Evolutionary conservation across 2,113 vertebrate genomes (phyloP).

Genomic region (Oenanthe oenanthe): DNA sequence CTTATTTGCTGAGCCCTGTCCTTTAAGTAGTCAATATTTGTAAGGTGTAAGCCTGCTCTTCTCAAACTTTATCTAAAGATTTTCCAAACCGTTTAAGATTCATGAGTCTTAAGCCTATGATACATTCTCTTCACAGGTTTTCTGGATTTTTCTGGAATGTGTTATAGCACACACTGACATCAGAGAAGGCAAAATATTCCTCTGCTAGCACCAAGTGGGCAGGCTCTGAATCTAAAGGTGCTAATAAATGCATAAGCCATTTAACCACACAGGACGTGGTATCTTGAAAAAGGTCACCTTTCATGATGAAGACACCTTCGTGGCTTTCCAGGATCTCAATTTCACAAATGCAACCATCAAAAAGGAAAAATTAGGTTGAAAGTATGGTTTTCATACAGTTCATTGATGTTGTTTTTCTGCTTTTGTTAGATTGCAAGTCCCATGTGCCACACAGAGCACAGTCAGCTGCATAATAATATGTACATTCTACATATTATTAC

Average conservation of each 20-base stretch:
- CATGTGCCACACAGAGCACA: background rate
- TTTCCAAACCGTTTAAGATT: background rate
- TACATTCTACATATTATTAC: background rate
- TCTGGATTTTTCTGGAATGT: conserved; percentile 5
- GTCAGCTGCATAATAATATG: background rate
- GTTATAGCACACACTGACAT: background rate
- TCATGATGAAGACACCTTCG: background rate
- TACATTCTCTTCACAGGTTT: background rate
- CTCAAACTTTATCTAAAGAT: background rate
- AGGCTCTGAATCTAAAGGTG: background rate
- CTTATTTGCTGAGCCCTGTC: conserved; percentile 10
- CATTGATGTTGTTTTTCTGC: background rate
- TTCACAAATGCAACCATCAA: background rate
- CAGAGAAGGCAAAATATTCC: background rate
- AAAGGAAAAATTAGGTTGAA: background rate
- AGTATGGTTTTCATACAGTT: background rate
- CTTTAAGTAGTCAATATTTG: conserved; percentile 48
- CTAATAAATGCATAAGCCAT: background rate
- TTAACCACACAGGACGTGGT: background rate
- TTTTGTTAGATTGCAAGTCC: background rate
- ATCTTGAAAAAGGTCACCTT: background rate
- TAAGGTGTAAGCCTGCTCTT: background rate
- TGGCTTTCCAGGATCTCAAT: background rate
- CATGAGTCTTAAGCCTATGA: background rate
- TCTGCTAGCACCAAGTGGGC: background rate